Evolutionary conservation across 2,797 vertebrate genomes (phyloP).

Genomic region (Rhincodon typus): DNA sequence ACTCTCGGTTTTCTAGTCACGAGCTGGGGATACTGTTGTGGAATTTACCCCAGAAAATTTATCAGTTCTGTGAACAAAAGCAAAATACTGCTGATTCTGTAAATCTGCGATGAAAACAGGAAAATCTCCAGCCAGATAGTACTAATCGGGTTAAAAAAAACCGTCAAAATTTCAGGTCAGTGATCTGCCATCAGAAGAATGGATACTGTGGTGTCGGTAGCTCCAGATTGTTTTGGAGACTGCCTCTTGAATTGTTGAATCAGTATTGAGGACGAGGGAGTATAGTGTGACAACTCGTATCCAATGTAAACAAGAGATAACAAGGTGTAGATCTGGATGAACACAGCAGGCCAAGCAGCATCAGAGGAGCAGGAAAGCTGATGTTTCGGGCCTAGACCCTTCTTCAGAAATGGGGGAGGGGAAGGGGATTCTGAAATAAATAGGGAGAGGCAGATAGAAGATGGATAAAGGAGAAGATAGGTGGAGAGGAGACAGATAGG

Average conservation of each 20-base stretch:
- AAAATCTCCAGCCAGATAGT: not conserved
- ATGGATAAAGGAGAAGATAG: too few species aligned
- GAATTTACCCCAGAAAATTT: not conserved
- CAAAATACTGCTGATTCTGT: not conserved
- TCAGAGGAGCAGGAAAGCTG: too few species aligned
- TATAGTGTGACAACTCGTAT: not conserved
- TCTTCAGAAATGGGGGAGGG: too few species aligned
- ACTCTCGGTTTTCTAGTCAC: not conserved
- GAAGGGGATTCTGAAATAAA: too few species aligned
- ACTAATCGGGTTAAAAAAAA: not conserved
- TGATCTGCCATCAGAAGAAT: not conserved
- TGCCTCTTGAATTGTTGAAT: not conserved
- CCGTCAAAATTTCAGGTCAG: not conserved
- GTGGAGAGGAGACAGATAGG: too few species aligned
- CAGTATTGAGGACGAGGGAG: not conserved
- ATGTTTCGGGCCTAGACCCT: too few species aligned
- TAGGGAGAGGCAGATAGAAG: too few species aligned
- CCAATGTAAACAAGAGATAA: not conserved
- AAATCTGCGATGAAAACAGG: not conserved
- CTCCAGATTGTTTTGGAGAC: not conserved
- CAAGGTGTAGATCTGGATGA: too few species aligned
- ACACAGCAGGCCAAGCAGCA: too few species aligned
- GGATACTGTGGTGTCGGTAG: not conserved
- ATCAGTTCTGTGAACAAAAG: not conserved
- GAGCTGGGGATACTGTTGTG: not conserved